Evolutionary conservation across 2,113 vertebrate genomes (phyloP).

Genomic region (Deroptyus accipitrinus): DNA sequence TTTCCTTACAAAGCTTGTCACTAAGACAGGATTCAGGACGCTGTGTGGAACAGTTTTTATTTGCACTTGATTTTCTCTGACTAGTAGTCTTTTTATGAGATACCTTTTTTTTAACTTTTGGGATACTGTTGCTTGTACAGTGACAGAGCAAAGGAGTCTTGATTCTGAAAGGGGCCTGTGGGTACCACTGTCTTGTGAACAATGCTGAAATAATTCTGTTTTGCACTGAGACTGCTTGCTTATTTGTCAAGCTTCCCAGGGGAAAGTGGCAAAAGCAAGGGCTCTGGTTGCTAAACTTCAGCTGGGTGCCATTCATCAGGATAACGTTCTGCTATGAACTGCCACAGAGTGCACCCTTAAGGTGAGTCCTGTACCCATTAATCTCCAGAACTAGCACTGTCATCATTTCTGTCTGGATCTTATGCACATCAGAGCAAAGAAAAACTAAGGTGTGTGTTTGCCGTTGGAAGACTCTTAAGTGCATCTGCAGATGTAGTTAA

Average conservation of each 20-base stretch:
- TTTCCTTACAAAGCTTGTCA: background rate
- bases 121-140: background rate
- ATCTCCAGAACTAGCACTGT: background rate
- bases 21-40: background rate
- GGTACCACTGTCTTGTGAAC: background rate
- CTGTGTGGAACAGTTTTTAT: background rate
- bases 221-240: conserved; percentile 21
- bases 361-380: background rate
- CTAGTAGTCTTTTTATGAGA: background rate
- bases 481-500: background rate
- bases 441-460: background rate
- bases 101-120: background rate
- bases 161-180: background rate
- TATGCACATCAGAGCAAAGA: background rate
- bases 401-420: background rate
- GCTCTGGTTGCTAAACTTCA: background rate
- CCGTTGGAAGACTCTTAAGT: background rate
- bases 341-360: background rate
- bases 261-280: conserved; percentile 7
- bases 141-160: background rate
- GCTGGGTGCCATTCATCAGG: background rate
- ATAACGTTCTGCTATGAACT: background rate
- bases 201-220: conserved; percentile 10
- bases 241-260: background rate
- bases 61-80: background rate